phyloP scores from a whole-genome alignment of 1,140 invertebrate species.

The Trypoxylus dichotomus region DNA sequence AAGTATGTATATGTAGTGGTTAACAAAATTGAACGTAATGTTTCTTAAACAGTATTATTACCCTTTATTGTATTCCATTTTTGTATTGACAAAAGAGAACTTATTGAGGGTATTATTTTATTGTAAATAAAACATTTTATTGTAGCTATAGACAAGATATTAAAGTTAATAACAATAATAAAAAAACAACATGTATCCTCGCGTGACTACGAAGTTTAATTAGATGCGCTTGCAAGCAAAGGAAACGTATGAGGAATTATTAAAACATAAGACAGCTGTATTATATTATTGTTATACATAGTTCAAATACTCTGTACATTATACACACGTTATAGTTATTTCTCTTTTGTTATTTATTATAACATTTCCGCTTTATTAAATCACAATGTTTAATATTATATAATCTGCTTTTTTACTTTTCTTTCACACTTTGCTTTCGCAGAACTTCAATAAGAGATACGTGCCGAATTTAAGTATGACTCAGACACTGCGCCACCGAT shows the following conservation, averaged over 20 bases:
- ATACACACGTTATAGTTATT: slow-evolving; percentile 16
- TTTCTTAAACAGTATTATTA: neutral
- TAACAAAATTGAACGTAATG: neutral
- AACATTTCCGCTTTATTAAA: neutral
- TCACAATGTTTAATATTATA: slow-evolving; percentile 5
- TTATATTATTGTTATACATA: slow-evolving; percentile 1
- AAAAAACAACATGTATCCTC: too few relatives aligned
- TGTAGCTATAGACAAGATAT: neutral
- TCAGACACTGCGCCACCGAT: too few relatives aligned
- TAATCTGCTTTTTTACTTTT: neutral
- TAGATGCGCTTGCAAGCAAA: neutral
- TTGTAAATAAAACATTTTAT: neutral
- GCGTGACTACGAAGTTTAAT: neutral
- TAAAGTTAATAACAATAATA: too few relatives aligned
- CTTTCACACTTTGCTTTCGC: neutral
- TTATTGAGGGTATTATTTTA: neutral
- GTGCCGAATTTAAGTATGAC: too few relatives aligned
- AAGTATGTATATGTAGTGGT: neutral
- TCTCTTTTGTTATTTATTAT: neutral
- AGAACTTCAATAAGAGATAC: neutral
- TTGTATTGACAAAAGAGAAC: neutral
- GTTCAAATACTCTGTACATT: slow-evolving; percentile 15
- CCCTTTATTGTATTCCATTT: neutral
- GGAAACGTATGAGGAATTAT: neutral
- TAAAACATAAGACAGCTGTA: slow-evolving; percentile 13